A percentile compares a stretch with the other conserved stretches of the same genome.
Conservation (phyloP, 2,113 vertebrate species). For the Aplodontia rufa region DNA sequence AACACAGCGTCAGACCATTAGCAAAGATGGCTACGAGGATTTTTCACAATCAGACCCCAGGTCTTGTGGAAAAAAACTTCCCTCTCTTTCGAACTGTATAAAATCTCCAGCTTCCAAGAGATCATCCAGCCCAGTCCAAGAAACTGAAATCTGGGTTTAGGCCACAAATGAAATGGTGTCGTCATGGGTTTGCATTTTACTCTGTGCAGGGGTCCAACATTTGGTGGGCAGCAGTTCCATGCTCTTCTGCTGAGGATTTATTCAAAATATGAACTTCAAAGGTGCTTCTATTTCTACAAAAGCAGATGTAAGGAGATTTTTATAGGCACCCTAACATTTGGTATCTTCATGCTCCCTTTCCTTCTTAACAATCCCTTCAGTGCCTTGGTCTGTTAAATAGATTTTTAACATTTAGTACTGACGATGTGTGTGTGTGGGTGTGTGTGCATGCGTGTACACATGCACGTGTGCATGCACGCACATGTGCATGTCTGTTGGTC, state of each 20-base stretch:
- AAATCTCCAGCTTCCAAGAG: not conserved
- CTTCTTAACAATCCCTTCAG: constrained; percentile 38
- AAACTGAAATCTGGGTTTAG: not conserved
- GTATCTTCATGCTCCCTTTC: constrained; percentile 32
- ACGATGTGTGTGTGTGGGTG: not conserved
- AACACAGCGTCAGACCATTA: not conserved
- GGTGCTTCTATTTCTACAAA: constrained; percentile 48
- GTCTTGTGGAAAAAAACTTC: not conserved
- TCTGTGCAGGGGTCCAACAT: not conserved
- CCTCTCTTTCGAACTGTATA: not conserved
- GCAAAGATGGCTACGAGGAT: not conserved
- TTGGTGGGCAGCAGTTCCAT: not conserved
- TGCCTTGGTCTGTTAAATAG: constrained; percentile 15
- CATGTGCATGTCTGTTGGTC: not conserved
- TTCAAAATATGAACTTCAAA: constrained; percentile 11
- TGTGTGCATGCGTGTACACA: not conserved
- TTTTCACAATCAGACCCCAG: not conserved
- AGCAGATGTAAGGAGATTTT: constrained; percentile 51
- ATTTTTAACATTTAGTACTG: not conserved
- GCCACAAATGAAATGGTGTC: not conserved
- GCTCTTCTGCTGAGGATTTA: not conserved
- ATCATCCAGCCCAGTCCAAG: not conserved
- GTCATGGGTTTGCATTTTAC: not conserved
- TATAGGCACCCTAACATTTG: constrained; percentile 54
- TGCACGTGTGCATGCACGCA: not conserved